A percentile compares a stretch with the other conserved stretches of the same genome.
These are phyloP conservation scores for Leptoclinus maculatus DNA, from an alignment of 2,797 vertebrate genomes.

Conservation along the genomic window DNA sequence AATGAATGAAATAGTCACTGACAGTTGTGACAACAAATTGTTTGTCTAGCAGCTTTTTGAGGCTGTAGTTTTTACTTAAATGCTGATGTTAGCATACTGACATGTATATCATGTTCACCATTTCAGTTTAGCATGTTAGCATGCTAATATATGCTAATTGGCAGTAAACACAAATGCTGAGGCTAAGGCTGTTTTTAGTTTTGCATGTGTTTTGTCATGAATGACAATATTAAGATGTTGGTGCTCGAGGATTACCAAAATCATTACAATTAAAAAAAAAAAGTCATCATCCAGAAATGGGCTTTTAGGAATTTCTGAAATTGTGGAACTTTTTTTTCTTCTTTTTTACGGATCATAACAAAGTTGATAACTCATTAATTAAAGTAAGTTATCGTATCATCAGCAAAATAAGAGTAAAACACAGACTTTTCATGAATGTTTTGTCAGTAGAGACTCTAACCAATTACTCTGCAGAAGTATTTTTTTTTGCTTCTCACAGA, in stretches of 20 bases:
- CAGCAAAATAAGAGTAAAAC: background rate
- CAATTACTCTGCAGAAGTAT: background rate
- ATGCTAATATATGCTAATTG: background rate
- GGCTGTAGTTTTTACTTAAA: background rate
- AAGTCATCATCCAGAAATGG: background rate
- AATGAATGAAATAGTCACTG: background rate
- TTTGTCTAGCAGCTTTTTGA: background rate
- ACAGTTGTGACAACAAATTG: background rate
- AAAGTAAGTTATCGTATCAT: background rate
- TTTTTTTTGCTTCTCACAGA: background rate
- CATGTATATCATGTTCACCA: background rate
- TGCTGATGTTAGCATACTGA: background rate
- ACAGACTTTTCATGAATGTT: too few relatives aligned
- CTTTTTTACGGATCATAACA: background rate
- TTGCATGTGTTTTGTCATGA: background rate
- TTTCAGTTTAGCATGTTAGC: background rate
- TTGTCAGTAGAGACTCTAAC: slow-evolving; percentile 4
- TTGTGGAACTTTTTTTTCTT: background rate
- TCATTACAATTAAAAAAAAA: background rate
- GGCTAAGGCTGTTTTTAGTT: background rate
- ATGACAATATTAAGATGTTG: background rate
- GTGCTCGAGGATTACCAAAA: background rate
- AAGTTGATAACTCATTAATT: background rate
- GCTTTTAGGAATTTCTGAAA: background rate
- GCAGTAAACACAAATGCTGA: background rate